Base-by-base conservation (phyloP, 2,113 vertebrate genomes). In the Pycnonotus jocosus region DNA sequence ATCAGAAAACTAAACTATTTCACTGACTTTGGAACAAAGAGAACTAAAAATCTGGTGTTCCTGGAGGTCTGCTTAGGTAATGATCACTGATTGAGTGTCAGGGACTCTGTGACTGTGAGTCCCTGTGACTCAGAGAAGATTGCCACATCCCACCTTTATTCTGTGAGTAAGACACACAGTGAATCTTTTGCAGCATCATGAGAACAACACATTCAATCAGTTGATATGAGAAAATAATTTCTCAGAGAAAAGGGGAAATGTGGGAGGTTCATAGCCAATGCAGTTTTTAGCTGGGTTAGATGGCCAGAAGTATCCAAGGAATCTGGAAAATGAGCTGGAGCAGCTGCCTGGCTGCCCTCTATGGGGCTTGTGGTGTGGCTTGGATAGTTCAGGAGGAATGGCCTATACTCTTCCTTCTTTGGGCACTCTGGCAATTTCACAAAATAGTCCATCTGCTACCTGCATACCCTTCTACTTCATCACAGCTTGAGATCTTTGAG, bases 311-410 rank as follows among this genome's bases (percentile, higher is more conserved):
- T 56, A 47, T 13, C 25, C 0, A 2, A 82, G 24, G 13, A 72
- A 10, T 6, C 15, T 1, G 35, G 57, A 82, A 64, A 56, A 35
- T 37, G 15, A 72, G 9, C 27, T 64, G 47, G 10, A 47, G 30
- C 24, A 42, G 9, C 23, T 65, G 8, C 16, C 30, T 60, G 28
- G 17, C 21, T 4, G 2, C 4, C 9, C 2, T 1, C 11, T 5
- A 2, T 5, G n/a, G 12, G 15, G 20, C 6, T 15, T 78, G 42
- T 31, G 42, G 12, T 27, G 48, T 0, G 2, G 23, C 31, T 9
- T 10, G 14, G 14, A 21, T 31, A n/a, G 6, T 56, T 64, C 19
- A 64, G 24, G 38, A 80, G 33, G 30, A 79, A 64, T 0, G 2
- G 25, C 24, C 24, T 20, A 25, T 22, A 8, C 4, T 13, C 24